A percentile compares a stretch with the other conserved stretches of the same genome.
Evolutionary conservation across 1,140 invertebrate species (phyloP).

Genomic region (Scaptomyza montana): DNA sequence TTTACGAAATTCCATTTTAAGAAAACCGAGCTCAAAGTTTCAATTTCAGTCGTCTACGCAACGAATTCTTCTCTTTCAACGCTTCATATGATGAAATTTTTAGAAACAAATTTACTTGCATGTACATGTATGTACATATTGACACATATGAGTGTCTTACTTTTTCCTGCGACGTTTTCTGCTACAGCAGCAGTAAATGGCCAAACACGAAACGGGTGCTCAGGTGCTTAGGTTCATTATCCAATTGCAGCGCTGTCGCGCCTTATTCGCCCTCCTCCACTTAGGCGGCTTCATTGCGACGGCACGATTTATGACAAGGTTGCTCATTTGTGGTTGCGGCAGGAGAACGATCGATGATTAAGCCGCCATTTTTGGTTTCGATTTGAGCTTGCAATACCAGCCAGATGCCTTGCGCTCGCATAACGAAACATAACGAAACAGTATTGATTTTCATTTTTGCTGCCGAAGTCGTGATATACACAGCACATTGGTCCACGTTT

Average conservation of each 20-base stretch:
- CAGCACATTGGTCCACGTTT: conserved; percentile 49
- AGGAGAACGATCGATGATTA: conserved; percentile 72
- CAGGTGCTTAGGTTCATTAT: conserved; percentile 68
- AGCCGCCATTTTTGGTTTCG: conserved; percentile 70
- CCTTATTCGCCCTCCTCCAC: conserved; percentile 64
- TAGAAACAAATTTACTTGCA: too few relatives aligned
- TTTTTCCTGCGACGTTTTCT: conserved; percentile 6
- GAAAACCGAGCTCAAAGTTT: too few relatives aligned
- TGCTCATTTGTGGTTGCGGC: conserved; percentile 52
- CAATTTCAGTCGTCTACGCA: too few relatives aligned
- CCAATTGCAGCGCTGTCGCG: conserved; percentile 70
- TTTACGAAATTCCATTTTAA: too few relatives aligned
- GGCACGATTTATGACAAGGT: conserved; percentile 77
- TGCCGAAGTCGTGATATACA: conserved; percentile 63
- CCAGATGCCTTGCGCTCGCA: conserved; percentile 66
- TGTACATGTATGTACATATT: background rate
- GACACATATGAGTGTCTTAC: conserved; percentile 13
- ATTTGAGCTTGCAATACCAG: conserved; percentile 72
- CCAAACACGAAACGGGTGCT: conserved; percentile 69
- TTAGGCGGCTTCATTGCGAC: conserved; percentile 75
- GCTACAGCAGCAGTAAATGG: conserved; percentile 45
- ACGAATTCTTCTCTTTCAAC: too few relatives aligned
- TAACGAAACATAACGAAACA: conserved; percentile 69
- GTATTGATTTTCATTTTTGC: conserved; percentile 74
- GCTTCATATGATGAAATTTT: too few relatives aligned